Base-by-base conservation (phyloP, 2,797 vertebrate genomes). In the Fistularia tabacaria region DNA sequence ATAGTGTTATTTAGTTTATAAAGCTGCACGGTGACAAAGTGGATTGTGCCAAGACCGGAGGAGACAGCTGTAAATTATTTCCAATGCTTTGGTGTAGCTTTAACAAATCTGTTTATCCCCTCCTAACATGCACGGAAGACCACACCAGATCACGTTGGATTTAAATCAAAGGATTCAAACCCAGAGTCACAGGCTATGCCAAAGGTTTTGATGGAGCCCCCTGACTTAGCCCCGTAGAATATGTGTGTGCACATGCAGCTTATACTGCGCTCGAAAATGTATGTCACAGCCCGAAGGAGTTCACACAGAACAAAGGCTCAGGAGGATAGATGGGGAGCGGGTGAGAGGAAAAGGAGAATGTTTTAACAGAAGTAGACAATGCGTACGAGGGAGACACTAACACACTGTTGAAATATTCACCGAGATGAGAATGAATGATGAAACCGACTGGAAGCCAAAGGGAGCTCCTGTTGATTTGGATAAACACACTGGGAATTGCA, bases 381-480 rank as follows among this genome's bases (percentile, higher is more conserved):
- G 62, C 54, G 68, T 60, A 63, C 64, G 74, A 71, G 51, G 69
- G 59, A 76, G 25, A 25, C 25, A 25, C 25, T 5, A 25, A 80
- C 61, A 71, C 55, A 40, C 53, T 72, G 62, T 25, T 84, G 66
- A 81, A 87, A 83, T 79, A 81, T 84, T 85, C 50, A 85, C 71
- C 43, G 39, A 66, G 72, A 74, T 62, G 47, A 80, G 57, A 54
- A 61, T 38, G 65, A 73, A 68, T 71, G 83, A 86, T 80, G 82
- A 86, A 84, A 81, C 73, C 57, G 66, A 76, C 53, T 79, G 78
- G 76, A 77, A 80, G 75, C 47, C 42, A 13, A 57, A 71, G 80
- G 78, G 80, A 82, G 81, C 75, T 78, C 73, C 64, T 85, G 83
- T 80, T 81, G 83, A 78, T 83, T 70, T 81, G 49, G 62, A 74